These are phyloP conservation scores for Regulus satrapa DNA, from an alignment of 2,113 vertebrate genomes.

Conservation along the genomic window DNA sequence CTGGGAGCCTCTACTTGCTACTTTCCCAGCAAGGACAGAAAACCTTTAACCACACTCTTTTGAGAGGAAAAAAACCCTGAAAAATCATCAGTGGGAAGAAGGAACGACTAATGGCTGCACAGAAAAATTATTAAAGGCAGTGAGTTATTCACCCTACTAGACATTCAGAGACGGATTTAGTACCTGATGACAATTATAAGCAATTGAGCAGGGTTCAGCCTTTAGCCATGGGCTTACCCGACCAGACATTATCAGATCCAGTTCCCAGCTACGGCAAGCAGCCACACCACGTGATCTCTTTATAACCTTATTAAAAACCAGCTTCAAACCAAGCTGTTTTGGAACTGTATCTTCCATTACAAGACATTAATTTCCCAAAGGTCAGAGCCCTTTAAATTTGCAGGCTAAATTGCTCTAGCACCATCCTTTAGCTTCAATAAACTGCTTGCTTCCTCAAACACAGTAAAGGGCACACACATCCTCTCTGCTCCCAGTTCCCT, in stretches of 20 bases:
- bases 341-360: neutral
- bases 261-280: neutral
- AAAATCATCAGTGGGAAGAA: neutral
- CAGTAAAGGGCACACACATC: fast-evolving
- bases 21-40: conserved; percentile 16
- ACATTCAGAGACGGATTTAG: neutral
- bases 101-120: neutral
- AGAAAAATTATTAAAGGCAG: neutral
- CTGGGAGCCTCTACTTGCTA: neutral
- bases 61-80: neutral
- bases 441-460: neutral
- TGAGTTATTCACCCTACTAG: neutral
- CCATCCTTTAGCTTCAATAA: neutral
- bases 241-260: neutral
- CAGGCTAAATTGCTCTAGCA: neutral
- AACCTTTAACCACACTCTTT: neutral
- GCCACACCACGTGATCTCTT: neutral
- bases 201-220: neutral
- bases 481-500: neutral
- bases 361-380: conserved; percentile 1
- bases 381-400: conserved; percentile 2
- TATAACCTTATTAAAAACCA: neutral
- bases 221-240: neutral
- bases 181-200: neutral
- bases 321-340: conserved; percentile 7